Evolutionary conservation across 2,797 vertebrate genomes (phyloP), one percentile per base, ranked within the genome.

Genomic region (Scarus forsteni): DNA sequence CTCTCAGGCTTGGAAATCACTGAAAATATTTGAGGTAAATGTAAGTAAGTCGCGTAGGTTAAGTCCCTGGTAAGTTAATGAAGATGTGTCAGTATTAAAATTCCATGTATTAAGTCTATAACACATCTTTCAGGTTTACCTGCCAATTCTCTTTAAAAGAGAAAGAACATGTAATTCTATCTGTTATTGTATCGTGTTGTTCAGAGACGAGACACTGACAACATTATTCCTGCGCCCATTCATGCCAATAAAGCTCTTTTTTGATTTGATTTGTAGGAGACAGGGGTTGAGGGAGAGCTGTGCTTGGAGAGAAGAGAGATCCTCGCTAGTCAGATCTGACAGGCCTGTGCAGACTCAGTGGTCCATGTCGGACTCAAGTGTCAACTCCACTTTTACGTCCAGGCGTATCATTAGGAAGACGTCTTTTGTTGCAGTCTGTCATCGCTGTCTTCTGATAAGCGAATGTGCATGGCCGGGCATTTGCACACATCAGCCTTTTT

Each of bases 331-430:
- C 81, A 70, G 50, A 60, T 81, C 82, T 88, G 85, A 87, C 84
- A 87, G 62, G 81, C 55, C 70, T 76, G 54, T 70, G 85, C 70
- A 58, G 76, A 68, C 70, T 84, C 81, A 39, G 69, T 67, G 79
- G 83, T 82, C 83, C 81, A 44, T 79, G 77, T 81, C 75, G 34
- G 77, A 78, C 76, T 57, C 42, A 77, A 77, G 85, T 70, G 81
- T 85, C 83, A 75, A 76, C 77, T 84, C 55, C 71, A 61, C 58
- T 84, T 71, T 75, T 55, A 88, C 46, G 66, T 80, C 84, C 84
- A 70, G 70, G 87, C 79, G 75, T 85, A 79, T 88, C 59, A 82
- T 89, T 82, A 84, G 79, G 73, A 77, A 69, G 79, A 74, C 39
- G 52, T 84, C 74, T 85, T 86, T 74, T 86, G 80, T 74, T 76